A percentile compares a stretch with the other conserved stretches of the same genome.
Conservation (phyloP, 2,113 vertebrate species). For the Neotragus pygmaeus region DNA sequence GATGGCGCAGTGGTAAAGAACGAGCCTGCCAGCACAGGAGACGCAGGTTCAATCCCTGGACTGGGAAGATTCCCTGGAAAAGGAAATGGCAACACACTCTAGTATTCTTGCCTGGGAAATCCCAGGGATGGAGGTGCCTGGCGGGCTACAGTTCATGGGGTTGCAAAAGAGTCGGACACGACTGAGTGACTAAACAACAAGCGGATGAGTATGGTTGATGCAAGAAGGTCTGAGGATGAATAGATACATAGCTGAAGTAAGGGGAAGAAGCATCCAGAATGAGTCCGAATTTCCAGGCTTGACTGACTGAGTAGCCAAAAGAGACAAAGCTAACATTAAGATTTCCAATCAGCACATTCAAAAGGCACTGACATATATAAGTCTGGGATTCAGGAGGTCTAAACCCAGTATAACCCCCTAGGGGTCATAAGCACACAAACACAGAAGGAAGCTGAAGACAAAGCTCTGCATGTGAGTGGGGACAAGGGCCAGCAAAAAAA, state of each 20-base stretch:
- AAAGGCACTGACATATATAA: background rate
- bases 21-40: background rate
- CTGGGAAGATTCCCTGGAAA: background rate
- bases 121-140: background rate
- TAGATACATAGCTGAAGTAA: background rate
- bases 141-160: background rate
- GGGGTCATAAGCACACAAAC: background rate
- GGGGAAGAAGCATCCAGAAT: background rate
- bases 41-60: fast-evolving
- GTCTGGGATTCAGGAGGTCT: background rate
- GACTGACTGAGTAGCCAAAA: background rate
- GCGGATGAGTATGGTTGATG: fast-evolving
- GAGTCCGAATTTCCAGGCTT: background rate
- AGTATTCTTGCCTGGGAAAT: background rate
- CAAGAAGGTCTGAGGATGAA: background rate
- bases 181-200: background rate
- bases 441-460: background rate
- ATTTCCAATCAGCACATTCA: background rate
- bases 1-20: background rate
- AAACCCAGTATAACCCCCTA: background rate
- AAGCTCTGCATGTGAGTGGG: background rate
- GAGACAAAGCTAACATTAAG: background rate
- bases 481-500: background rate
- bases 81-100: background rate
- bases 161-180: background rate